phyloP scores from a whole-genome alignment of 2,113 vertebrate genomes.

The Oncorhynchus tshawytscha region DNA sequence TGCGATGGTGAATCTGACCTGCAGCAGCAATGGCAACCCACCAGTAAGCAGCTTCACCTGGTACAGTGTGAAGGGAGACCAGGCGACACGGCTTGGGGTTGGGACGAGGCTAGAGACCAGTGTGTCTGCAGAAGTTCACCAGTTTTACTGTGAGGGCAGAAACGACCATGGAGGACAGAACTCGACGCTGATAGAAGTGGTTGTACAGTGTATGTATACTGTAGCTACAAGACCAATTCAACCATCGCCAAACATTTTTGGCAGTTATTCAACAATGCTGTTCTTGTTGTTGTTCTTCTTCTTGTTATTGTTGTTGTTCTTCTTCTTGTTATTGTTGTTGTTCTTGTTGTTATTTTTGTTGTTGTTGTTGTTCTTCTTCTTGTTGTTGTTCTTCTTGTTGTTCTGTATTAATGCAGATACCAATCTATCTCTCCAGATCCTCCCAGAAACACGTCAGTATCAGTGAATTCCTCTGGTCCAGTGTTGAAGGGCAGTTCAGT shows the following conservation, averaged over 20 bases:
- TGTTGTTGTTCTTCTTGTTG: too few relatives aligned
- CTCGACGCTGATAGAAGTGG: too few relatives aligned
- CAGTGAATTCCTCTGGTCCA: neutral
- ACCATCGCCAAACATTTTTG: too few relatives aligned
- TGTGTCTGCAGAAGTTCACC: too few relatives aligned
- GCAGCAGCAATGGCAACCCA: neutral
- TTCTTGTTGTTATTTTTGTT: accelerated
- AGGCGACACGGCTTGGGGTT: neutral
- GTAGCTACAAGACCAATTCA: too few relatives aligned
- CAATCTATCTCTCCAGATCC: neutral
- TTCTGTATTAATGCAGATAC: too few relatives aligned
- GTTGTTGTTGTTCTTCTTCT: accelerated
- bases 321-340: accelerated
- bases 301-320: accelerated
- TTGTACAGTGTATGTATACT: too few relatives aligned
- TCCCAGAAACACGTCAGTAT: neutral
- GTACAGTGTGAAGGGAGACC: neutral
- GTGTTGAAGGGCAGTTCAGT: neutral
- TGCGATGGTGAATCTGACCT: neutral
- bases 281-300: too few relatives aligned
- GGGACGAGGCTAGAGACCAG: too few relatives aligned
- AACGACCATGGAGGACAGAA: too few relatives aligned
- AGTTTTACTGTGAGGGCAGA: too few relatives aligned
- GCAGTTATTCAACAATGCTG: too few relatives aligned
- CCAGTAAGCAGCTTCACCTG: neutral